Evolutionary conservation across 2,888 invertebrate species (phyloP), one percentile per base, ranked within the genome.

Genomic region (Zelleria hepariella): DNA sequence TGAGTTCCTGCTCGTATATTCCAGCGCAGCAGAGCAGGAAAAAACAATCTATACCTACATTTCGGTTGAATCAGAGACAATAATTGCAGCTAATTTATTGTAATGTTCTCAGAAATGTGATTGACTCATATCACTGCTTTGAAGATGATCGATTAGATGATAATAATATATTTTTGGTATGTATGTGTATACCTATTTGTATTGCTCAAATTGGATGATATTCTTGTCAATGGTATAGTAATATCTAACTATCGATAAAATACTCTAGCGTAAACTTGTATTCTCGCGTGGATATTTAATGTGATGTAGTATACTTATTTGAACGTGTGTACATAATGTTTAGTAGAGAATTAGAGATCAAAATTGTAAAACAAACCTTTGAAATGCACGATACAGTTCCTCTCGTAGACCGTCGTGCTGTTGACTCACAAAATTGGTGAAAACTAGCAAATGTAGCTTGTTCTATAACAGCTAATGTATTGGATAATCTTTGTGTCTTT

Each of bases 321-420:
- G 49, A 20, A 21, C 49, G 49, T 42, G 51, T 51, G 49, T 49
- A 49, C 18, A 49, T 49, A 20, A 20, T 20, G 5, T 3, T 51
- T 21, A 20, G 65, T 72, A 70, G 67, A 65, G 65, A 67, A 67
- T 72, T 75, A 75, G 77, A 72, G 68, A 73, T 84, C 82, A 76
- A 84, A 86, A 82, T 83, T 80, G 77, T 80, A 86, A 42, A 42
- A 77, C 73, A 75, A 79, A 78, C 74, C 77, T 75, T 78, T 79
- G 73, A 73, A 77, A 82, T 80, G 88, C 88, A 87, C 88, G 88
- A 87, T 80, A 81, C 85, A 87, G 88, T 87, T 88, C 88, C 88
- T 87, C 79, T 82, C 67, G 79, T 85, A 86, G 86, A 80, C 73
- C 66, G 74, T 83, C 87, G 88, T 87, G 87, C 85, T 80, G 70